phyloP scores from a whole-genome alignment of 2,797 vertebrate genomes.

The Myripristis jacobus region DNA sequence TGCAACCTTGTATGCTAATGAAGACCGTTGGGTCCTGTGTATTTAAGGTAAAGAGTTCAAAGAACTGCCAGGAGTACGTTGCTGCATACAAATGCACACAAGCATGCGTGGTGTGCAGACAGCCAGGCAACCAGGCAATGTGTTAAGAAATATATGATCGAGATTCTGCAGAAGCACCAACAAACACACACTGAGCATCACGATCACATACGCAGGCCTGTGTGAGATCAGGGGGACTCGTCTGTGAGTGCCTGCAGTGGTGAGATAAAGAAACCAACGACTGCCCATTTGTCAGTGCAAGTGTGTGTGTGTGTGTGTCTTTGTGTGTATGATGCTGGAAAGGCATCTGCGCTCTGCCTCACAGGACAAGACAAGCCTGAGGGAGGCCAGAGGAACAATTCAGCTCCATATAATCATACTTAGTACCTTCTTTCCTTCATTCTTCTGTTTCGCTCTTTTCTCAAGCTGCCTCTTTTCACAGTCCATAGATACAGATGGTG shows the following conservation, averaged over 20 bases:
- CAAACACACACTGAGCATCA: slow-evolving; percentile 42
- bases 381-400: slow-evolving; percentile 47
- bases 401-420: slow-evolving; percentile 57
- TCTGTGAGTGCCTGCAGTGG: slow-evolving; percentile 60
- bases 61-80: neutral
- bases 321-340: slow-evolving; percentile 3
- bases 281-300: slow-evolving; percentile 44
- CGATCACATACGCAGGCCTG: slow-evolving; percentile 61
- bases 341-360: slow-evolving; percentile 30
- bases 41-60: neutral
- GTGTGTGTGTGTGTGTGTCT: slow-evolving; percentile 22
- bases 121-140: slow-evolving; percentile 36
- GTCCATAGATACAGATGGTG: slow-evolving; percentile 43
- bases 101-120: slow-evolving; percentile 11
- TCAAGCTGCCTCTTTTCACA: slow-evolving; percentile 56
- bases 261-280: slow-evolving; percentile 66
- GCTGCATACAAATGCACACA: slow-evolving; percentile 10
- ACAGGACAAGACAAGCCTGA: slow-evolving; percentile 44
- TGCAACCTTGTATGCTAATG: slow-evolving; percentile 12
- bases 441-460: slow-evolving; percentile 39
- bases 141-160: slow-evolving; percentile 31
- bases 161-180: slow-evolving; percentile 14
- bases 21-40: slow-evolving; percentile 9
- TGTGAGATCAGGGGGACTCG: slow-evolving; percentile 57
- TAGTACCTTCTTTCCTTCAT: slow-evolving; percentile 33